Evolutionary conservation across 1,140 invertebrate genomes (phyloP).

Genomic region (Galleria mellonella): DNA sequence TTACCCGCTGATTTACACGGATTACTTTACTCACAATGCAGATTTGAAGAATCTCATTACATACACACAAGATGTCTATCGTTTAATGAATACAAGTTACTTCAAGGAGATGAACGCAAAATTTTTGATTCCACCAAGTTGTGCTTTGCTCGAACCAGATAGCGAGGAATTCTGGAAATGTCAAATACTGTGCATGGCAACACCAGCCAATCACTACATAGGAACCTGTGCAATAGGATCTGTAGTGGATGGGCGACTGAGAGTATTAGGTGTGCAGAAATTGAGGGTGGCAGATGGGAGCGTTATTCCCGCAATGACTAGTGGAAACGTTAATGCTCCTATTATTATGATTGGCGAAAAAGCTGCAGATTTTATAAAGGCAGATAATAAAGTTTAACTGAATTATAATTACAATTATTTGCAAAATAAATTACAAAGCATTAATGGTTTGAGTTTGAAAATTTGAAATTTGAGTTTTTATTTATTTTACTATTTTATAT

Average conservation of each 20-base stretch:
- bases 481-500: too few relatives aligned
- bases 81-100: constrained; percentile 13
- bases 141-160: constrained; percentile 1
- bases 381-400: too few relatives aligned
- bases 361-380: constrained; percentile 68
- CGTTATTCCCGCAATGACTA: constrained; percentile 19
- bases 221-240: constrained; percentile 38
- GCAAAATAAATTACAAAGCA: too few relatives aligned
- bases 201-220: constrained; percentile 11
- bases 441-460: too few relatives aligned
- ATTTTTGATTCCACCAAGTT: constrained; percentile 7
- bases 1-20: constrained; percentile 14
- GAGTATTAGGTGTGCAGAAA: constrained; percentile 81
- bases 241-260: constrained; percentile 84
- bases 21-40: constrained; percentile 8
- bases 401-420: too few relatives aligned
- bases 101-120: constrained; percentile 17
- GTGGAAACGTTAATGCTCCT: constrained; percentile 19
- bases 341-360: constrained; percentile 78
- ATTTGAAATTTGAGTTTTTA: too few relatives aligned
- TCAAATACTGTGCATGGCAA: constrained; percentile 6
- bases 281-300: constrained; percentile 74
- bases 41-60: constrained; percentile 17
- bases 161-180: constrained; percentile 18
- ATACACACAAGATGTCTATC: constrained; percentile 14